Conservation (phyloP, 2,888 invertebrate species). For the Hypercompe scribonia region DNA sequence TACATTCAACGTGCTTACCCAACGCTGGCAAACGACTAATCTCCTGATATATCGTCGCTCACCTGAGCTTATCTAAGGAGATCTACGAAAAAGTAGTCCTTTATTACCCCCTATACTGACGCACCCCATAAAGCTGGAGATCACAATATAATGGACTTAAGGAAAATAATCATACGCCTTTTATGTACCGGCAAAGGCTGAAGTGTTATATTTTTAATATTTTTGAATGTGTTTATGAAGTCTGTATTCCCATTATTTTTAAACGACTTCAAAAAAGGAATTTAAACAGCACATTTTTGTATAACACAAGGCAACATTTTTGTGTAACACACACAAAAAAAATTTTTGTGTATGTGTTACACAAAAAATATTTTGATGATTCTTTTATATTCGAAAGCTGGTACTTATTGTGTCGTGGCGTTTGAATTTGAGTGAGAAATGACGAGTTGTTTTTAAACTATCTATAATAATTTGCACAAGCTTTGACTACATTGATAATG, state of each 20-base stretch:
- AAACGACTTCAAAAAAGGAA: too few relatives aligned
- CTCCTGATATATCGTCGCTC: slow-evolving; percentile 83
- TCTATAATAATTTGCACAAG: too few relatives aligned
- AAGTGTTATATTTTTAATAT: neutral
- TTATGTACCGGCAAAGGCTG: slow-evolving; percentile 7
- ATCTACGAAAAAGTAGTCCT: slow-evolving; percentile 79
- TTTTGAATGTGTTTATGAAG: neutral
- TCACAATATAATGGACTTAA: slow-evolving; percentile 49
- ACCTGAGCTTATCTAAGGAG: slow-evolving; percentile 80
- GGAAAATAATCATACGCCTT: slow-evolving; percentile 27
- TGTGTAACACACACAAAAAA: too few relatives aligned
- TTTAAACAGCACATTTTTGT: too few relatives aligned
- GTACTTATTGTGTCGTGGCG: too few relatives aligned
- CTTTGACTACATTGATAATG: too few relatives aligned
- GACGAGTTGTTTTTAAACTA: too few relatives aligned
- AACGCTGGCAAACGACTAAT: slow-evolving; percentile 80
- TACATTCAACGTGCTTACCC: slow-evolving; percentile 75
- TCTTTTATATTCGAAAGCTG: too few relatives aligned
- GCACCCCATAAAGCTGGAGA: slow-evolving; percentile 56
- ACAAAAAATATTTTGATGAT: too few relatives aligned
- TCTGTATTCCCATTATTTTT: neutral
- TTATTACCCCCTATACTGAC: slow-evolving; percentile 68
- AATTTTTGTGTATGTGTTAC: too few relatives aligned
- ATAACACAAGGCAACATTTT: too few relatives aligned
- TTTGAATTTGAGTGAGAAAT: too few relatives aligned